Percentiles rank a stretch among this genome's conserved stretches.
Conservation (phyloP, 2,797 vertebrate species). For the Thripadectes ignobilis region DNA sequence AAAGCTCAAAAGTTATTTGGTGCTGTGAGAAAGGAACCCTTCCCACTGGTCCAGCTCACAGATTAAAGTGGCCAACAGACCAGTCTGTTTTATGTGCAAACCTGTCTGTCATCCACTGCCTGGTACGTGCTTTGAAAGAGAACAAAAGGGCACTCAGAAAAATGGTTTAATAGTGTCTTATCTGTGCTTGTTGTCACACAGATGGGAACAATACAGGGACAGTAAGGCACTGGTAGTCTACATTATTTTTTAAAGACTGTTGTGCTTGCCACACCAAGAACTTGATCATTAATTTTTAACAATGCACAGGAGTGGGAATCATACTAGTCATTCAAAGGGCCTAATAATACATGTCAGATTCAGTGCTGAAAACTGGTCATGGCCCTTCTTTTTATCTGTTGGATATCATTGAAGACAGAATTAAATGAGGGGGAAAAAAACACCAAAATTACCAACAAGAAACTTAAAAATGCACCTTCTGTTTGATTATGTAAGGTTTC, state of each 20-base stretch:
- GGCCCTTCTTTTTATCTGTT: not conserved
- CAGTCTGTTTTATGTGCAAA: not conserved
- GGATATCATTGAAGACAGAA: not conserved
- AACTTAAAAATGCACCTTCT: not conserved
- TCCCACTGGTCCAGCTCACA: not conserved
- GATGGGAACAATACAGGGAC: not conserved
- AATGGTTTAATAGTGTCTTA: not conserved
- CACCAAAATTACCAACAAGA: rapidly evolving
- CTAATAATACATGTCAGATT: not conserved
- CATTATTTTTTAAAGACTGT: not conserved
- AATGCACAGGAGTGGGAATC: not conserved
- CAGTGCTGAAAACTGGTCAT: not conserved
- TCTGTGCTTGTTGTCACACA: not conserved
- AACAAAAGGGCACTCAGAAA: not conserved
- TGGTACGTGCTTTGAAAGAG: not conserved
- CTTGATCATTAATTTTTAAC: not conserved
- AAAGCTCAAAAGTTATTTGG: not conserved
- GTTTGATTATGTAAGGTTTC: not conserved
- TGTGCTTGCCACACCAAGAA: not conserved
- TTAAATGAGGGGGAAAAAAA: not conserved
- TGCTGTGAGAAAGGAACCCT: not conserved
- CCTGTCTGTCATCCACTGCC: not conserved
- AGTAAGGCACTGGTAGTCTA: not conserved
- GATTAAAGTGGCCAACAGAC: not conserved
- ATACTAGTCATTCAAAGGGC: not conserved